Conservation (phyloP, 2,113 vertebrate genomes). For the Suncus etruscus region DNA sequence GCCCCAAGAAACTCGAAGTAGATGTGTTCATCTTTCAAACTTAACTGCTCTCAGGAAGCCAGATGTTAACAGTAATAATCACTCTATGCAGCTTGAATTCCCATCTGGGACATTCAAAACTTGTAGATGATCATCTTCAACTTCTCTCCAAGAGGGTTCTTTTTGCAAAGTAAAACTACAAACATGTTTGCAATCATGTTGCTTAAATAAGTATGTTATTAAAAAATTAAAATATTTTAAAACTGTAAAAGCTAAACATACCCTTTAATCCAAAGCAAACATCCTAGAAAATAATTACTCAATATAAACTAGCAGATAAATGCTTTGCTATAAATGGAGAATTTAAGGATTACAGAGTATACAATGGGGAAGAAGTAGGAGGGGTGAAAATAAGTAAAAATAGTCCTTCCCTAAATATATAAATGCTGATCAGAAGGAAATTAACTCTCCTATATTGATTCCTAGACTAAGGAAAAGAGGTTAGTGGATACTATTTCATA, state of each 20-base stretch:
- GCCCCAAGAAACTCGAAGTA: background rate
- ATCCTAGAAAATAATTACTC: background rate
- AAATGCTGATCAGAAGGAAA: background rate
- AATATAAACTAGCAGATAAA: constrained; percentile 3
- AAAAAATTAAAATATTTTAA: background rate
- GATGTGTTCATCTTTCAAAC: background rate
- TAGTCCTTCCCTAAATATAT: background rate
- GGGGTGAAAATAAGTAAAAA: background rate
- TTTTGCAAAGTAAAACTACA: background rate
- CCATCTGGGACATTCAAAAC: background rate
- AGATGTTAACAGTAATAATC: background rate
- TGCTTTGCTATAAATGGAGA: constrained; percentile 2
- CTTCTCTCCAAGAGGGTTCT: background rate
- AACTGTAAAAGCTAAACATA: background rate
- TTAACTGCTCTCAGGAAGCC: background rate
- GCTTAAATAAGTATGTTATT: no score
- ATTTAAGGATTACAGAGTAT: constrained; percentile 35
- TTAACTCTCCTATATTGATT: background rate
- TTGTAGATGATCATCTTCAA: background rate
- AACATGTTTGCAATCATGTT: no score
- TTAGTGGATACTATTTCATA: background rate
- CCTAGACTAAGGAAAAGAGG: background rate
- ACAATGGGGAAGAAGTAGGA: background rate
- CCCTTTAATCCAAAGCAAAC: background rate
- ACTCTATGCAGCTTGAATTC: background rate